A percentile compares a stretch with the other conserved stretches of the same genome.
Conservation (phyloP, 2,797 vertebrate species). For the Bucorvus abyssinicus region DNA sequence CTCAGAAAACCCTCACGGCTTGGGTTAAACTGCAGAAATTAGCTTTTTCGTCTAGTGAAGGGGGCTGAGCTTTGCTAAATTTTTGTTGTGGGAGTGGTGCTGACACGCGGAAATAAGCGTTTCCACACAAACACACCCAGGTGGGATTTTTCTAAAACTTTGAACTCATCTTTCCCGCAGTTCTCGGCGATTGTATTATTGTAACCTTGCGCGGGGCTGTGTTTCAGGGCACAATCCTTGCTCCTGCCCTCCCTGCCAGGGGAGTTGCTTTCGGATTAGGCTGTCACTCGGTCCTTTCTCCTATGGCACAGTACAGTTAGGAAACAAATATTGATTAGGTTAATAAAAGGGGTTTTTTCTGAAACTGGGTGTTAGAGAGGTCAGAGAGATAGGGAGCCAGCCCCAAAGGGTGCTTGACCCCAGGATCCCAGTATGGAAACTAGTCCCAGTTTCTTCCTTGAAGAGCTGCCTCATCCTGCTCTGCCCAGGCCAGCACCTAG, state of each 20-base stretch:
- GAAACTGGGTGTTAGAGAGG: not conserved
- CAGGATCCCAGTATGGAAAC: not conserved
- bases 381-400: accelerated
- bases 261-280: not conserved
- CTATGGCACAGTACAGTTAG: not conserved
- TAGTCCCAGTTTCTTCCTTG: not conserved
- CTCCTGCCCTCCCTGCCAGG: not conserved
- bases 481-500: not conserved
- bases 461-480: not conserved
- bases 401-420: not conserved
- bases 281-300: not conserved
- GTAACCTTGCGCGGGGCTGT: not conserved
- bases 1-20: not conserved
- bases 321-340: not conserved
- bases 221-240: not conserved
- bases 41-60: not conserved
- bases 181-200: not conserved
- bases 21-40: not conserved
- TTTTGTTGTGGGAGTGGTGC: not conserved
- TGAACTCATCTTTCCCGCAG: not conserved
- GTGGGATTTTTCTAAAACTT: slow-evolving; percentile 2
- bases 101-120: not conserved
- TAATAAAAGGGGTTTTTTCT: not conserved
- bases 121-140: not conserved
- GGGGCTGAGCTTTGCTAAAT: not conserved